A percentile compares a stretch with the other conserved stretches of the same genome.
Evolutionary conservation across 2,888 invertebrate species (phyloP).

Genomic region (Timandra comae): DNA sequence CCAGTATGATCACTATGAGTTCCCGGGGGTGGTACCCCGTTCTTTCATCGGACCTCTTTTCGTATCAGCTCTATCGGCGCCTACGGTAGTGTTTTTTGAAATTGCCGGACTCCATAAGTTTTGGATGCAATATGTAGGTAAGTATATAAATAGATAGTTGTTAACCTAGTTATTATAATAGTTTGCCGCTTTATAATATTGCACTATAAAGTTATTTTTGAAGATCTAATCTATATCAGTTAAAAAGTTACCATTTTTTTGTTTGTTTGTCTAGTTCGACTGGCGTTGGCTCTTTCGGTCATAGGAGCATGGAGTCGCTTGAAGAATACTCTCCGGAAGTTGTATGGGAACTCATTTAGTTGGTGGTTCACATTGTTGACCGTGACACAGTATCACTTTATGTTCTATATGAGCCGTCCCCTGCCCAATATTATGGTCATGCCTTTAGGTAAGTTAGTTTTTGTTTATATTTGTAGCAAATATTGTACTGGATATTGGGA

Average conservation of each 20-base stretch:
- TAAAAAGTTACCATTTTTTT: neutral
- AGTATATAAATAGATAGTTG: conserved; percentile 31
- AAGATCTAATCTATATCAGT: neutral
- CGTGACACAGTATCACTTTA: conserved; percentile 96
- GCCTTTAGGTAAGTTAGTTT: conserved; percentile 89
- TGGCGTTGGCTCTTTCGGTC: conserved; percentile 85
- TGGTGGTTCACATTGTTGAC: conserved; percentile 91
- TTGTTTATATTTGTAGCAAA: too few species aligned
- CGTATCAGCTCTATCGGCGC: conserved; percentile 86
- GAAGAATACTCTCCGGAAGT: conserved; percentile 82
- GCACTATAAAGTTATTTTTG: neutral
- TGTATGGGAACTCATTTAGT: conserved; percentile 86
- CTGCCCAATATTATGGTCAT: conserved; percentile 97
- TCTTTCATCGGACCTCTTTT: conserved; percentile 95
- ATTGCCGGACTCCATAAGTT: conserved; percentile 86
- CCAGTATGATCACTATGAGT: conserved; percentile 98
- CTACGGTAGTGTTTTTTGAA: conserved; percentile 82
- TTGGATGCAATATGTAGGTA: conserved; percentile 92
- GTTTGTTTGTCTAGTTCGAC: conserved; percentile 83
- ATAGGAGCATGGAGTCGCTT: conserved; percentile 85
- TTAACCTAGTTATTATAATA: neutral
- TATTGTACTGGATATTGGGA: too few species aligned
- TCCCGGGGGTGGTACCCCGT: conserved; percentile 98
- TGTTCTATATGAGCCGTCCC: conserved; percentile 96
- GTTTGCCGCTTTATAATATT: neutral